Evolutionary conservation across 2,113 vertebrate species (phyloP).

Genomic region (Barnardius zonarius): DNA sequence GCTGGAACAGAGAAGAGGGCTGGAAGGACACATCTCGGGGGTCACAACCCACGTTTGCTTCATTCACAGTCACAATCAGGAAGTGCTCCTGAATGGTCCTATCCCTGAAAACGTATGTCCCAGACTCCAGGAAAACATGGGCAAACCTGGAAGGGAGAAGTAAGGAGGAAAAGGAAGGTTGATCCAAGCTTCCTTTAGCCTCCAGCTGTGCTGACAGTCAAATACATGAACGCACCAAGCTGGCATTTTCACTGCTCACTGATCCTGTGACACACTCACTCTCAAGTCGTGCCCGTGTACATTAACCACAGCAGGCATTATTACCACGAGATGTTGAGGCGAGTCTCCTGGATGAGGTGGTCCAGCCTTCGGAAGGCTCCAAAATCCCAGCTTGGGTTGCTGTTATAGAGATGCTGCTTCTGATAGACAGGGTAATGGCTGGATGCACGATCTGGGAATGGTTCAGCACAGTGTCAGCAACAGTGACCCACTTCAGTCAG

Average conservation of each 20-base stretch:
- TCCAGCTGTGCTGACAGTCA: background rate
- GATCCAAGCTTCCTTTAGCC: background rate
- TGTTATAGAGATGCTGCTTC: conserved; percentile 91
- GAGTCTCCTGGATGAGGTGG: conserved; percentile 83
- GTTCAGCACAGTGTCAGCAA: background rate
- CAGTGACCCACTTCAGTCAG: background rate
- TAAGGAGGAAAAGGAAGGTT: background rate
- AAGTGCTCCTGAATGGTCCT: conserved; percentile 76
- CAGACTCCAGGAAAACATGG: conserved; percentile 85
- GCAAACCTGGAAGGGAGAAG: conserved; percentile 80
- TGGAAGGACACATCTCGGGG: conserved; percentile 73
- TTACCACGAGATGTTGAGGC: conserved; percentile 84
- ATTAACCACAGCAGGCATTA: background rate
- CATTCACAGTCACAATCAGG: conserved; percentile 82
- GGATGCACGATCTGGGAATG: conserved; percentile 74
- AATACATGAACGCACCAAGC: background rate
- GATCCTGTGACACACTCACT: background rate
- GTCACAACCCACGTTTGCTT: conserved; percentile 75
- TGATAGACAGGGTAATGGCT: conserved; percentile 92
- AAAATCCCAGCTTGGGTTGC: conserved; percentile 89
- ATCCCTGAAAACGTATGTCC: conserved; percentile 87
- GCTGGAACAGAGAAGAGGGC: conserved; percentile 84
- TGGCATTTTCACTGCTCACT: fast-evolving
- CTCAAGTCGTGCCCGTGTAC: background rate
- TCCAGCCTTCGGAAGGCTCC: conserved; percentile 84